Percentiles rank a stretch among this genome's conserved stretches.
Conservation (phyloP, 2,113 vertebrate genomes). For the Tetraodon nigroviridis region DNA sequence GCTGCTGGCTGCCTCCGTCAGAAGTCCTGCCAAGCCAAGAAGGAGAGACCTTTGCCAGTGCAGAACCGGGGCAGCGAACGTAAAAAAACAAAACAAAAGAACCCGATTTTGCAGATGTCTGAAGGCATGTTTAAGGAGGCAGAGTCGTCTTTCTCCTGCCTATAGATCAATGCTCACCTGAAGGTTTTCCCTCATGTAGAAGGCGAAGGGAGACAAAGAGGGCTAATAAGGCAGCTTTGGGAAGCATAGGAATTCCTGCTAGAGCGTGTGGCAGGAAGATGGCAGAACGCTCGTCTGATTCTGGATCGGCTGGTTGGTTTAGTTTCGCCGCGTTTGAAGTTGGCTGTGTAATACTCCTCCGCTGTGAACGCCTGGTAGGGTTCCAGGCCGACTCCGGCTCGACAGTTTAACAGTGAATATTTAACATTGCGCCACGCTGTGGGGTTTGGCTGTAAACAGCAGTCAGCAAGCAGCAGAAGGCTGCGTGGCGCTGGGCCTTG, state of each 20-base stretch:
- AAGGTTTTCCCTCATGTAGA: conserved; percentile 13
- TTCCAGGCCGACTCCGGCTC: conserved; percentile 59
- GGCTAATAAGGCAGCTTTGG: conserved; percentile 14
- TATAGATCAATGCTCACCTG: conserved; percentile 12
- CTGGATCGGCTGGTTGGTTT: conserved; percentile 43
- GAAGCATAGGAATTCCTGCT: conserved; percentile 19
- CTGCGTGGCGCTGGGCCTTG: conserved; percentile 50
- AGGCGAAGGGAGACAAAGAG: conserved; percentile 6
- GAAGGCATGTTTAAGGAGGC: conserved; percentile 62
- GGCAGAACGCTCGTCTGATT: conserved; percentile 17
- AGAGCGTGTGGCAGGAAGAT: conserved; percentile 21
- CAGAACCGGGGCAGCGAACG: conserved; percentile 65
- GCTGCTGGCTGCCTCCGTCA: conserved; percentile 66
- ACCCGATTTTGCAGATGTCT: conserved; percentile 73
- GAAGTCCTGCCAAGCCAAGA: conserved; percentile 76
- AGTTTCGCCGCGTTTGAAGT: conserved; percentile 29
- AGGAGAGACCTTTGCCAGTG: conserved; percentile 72
- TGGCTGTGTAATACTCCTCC: conserved; percentile 32
- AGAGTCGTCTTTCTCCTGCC: conserved; percentile 21
- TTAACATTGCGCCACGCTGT: conserved; percentile 66
- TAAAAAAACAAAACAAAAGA: too few species aligned
- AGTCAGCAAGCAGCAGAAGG: conserved; percentile 52
- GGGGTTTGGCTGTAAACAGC: conserved; percentile 64
- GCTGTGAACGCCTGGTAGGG: conserved; percentile 58
- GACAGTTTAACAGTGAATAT: conserved; percentile 77